Evolutionary conservation across 2,888 invertebrate genomes (phyloP), one percentile per base, ranked within the genome.

Genomic region (Argyresthia albistria): DNA sequence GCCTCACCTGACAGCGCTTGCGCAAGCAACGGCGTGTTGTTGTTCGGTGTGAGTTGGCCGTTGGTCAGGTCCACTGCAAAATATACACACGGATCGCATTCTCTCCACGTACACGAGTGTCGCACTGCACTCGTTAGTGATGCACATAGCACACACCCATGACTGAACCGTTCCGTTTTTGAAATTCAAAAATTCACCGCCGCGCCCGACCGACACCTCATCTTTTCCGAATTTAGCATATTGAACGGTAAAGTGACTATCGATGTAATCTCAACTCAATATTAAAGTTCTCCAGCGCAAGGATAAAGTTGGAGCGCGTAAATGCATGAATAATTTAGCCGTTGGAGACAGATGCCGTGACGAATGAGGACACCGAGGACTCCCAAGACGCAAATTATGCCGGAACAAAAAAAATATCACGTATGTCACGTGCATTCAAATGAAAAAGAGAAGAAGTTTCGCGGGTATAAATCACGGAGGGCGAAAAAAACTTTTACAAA

Each of bases 41-140:
- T 96, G 92, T 96, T 96, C 88, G 96, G 96, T 83, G 96, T 96
- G 88, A 96, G 93, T 90, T 96, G 96, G 88, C 96, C 96, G 89
- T 96, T 96, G 91, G 95, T 94, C 90, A 96, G 93, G 91, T 96
- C 96, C 92, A 96, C 96, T 96, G 92, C 88, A 92, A 92, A 42
- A 92, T 89, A 90, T 88, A 90, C 89, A 90, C 88, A 89, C 78
- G 80, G 80, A 88, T 90, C 88, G 90, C 88, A 89, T 88, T 79
- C 88, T 78, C 79, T 76, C 81, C 79, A 76, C 75, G 69, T 68
- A 73, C 72, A 74, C 70, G 75, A 67, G 73, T 72, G 73, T 63
- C 65, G 63, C 70, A 61, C 70, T 72, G 42, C 76, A 71, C 76
- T 71, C 74, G 77, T 76, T 76, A 69, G 71, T 74, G 67, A 69